Evolutionary conservation across 2,888 invertebrate species (phyloP), one percentile per base, ranked within the genome.

Genomic region (Electrophaes corylata): DNA sequence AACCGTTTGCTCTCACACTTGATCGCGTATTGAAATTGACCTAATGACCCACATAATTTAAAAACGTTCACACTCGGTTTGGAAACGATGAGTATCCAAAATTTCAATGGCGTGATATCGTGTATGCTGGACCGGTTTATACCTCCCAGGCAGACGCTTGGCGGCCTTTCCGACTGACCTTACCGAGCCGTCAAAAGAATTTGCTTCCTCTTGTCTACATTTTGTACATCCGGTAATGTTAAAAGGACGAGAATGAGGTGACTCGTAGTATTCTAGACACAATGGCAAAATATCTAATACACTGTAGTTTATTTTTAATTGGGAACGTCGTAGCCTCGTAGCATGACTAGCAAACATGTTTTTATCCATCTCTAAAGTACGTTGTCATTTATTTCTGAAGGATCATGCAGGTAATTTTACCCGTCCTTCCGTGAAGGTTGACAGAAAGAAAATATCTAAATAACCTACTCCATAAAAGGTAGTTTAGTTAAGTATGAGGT

Each of bases 201-300:
- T 29, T 47, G n/a, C 63, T 65, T 65, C 65, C 63, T 61, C 52
- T 39, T 59, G 37, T 20, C 45, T 54, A 45, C 35, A 55, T 39
- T 50, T 51, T 35, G n/a, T 44, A 37, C 16, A 16, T 56, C 56
- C 45, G 49, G 45, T 35, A 19, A 35, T 41, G 37, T 20, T 48
- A 43, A 23, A 54, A 40, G 31, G n/a, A 18, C 6, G n/a, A 18
- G 11, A 53, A 18, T 29, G 19, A 37, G 14, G 12, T 40, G 4
- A n/a, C n/a, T 49, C 16, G 18, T 16, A 39, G 37, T 48, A 37
- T 37, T 37, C 37, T 26, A 48, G 37, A 26, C 37, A 39, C 12
- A 23, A 33, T 6, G 12, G 1, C 14, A 33, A 14, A 14, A 35
- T n/a, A n/a, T 8, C 8, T 8, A 14, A 14, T 35, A 35, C 35